These are phyloP conservation scores for Seira sanloemensis DNA, from an alignment of 2,888 invertebrate species.

Conservation along the genomic window DNA sequence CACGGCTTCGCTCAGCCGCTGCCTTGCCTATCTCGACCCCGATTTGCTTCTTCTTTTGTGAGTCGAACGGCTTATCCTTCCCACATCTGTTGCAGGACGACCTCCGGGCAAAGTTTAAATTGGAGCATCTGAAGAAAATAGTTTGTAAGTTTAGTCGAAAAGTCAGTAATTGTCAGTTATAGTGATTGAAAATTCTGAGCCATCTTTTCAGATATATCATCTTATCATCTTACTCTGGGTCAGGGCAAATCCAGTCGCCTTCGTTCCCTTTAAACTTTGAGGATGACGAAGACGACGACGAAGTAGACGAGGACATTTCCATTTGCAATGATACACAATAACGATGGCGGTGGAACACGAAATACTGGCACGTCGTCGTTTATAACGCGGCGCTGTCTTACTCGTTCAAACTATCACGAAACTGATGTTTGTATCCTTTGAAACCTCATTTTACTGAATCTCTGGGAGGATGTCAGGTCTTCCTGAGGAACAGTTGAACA, in stretches of 20 bases:
- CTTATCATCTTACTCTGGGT: slow-evolving; percentile 66
- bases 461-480: no score
- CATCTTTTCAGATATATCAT: not conserved
- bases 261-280: slow-evolving; percentile 60
- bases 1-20: slow-evolving; percentile 97
- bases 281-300: slow-evolving; percentile 41
- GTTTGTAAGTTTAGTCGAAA: no score
- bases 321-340: no score
- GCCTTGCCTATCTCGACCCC: slow-evolving; percentile 98
- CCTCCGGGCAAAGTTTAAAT: slow-evolving; percentile 95
- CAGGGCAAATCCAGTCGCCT: slow-evolving; percentile 72
- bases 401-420: no score
- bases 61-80: slow-evolving; percentile 79
- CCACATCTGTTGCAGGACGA: slow-evolving; percentile 94
- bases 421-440: no score
- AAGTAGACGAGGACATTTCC: slow-evolving; percentile 27
- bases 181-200: not conserved
- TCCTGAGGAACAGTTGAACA: no score
- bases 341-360: no score
- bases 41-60: slow-evolving; percentile 85
- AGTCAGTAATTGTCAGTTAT: no score
- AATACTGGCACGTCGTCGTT: no score
- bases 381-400: no score
- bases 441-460: no score
- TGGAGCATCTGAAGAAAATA: slow-evolving; percentile 87